Evolutionary conservation across 2,888 invertebrate species (phyloP).

Genomic region (Ecdyonurus torrentis): DNA sequence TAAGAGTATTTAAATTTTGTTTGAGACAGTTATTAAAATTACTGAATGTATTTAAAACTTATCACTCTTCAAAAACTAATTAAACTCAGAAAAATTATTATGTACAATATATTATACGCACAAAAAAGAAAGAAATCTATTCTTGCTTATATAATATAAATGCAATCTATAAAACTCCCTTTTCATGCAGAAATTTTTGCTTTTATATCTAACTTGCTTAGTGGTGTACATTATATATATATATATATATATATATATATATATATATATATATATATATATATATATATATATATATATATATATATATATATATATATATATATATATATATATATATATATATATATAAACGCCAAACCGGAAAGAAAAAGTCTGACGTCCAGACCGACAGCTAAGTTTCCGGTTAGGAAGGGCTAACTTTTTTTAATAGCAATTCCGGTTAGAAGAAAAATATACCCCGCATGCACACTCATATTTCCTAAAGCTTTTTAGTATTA

Average conservation of each 20-base stretch:
- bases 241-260: no score
- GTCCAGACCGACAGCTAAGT: neutral
- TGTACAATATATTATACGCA: no score
- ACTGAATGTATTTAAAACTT: no score
- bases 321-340: no score
- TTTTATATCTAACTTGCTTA: neutral
- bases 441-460: neutral
- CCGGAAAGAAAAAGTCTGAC: conserved; percentile 3
- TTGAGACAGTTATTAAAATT: no score
- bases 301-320: no score
- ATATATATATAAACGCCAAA: neutral
- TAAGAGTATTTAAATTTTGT: no score
- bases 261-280: no score
- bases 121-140: neutral
- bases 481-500: neutral
- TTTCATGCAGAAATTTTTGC: neutral
- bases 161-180: neutral
- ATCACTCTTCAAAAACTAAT: no score
- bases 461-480: neutral
- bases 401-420: conserved; percentile 3
- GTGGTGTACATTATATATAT: no score
- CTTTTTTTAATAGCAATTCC: conserved; percentile 1
- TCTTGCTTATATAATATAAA: neutral
- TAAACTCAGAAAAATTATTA: no score
- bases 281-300: no score